A percentile compares a stretch with the other conserved stretches of the same genome.
These are phyloP conservation scores for Drosophila neocordata DNA, from an alignment of 1,140 invertebrate genomes.

Conservation along the genomic window DNA sequence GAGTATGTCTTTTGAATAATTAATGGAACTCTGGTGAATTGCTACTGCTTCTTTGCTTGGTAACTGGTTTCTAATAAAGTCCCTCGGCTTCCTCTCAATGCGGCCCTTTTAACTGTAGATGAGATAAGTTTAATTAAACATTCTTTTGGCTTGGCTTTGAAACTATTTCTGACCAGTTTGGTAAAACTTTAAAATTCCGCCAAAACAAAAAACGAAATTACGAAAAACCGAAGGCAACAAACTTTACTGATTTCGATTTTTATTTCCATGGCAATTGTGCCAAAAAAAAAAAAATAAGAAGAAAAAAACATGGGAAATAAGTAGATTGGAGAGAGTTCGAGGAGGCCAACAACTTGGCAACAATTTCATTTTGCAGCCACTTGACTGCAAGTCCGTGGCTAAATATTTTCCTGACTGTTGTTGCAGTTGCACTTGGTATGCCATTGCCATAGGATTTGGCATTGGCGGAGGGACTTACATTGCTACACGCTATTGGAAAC, in stretches of 20 bases:
- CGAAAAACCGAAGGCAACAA: conserved; percentile 39
- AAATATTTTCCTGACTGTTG: conserved; percentile 22
- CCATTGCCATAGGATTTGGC: conserved; percentile 37
- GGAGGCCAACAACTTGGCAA: conserved; percentile 59
- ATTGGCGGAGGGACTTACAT: conserved; percentile 29
- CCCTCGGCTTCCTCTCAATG: conserved; percentile 7
- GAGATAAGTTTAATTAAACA: conserved; percentile 77
- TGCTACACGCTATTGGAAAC: conserved; percentile 12
- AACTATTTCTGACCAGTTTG: conserved; percentile 22
- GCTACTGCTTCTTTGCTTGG: background rate
- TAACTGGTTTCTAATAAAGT: conserved; percentile 64
- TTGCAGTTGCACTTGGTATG: conserved; percentile 52
- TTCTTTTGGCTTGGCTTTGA: conserved; percentile 13
- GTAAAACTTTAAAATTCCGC: conserved; percentile 56
- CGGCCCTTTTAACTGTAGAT: conserved; percentile 41
- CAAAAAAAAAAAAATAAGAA: conserved; percentile 35
- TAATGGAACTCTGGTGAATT: conserved; percentile 52
- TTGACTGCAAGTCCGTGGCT: conserved; percentile 42
- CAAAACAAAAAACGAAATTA: conserved; percentile 4
- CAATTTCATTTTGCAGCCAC: conserved; percentile 64
- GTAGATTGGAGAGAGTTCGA: conserved; percentile 24
- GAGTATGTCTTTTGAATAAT: conserved; percentile 57
- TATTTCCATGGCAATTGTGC: conserved; percentile 46
- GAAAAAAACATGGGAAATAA: background rate
- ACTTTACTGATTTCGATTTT: conserved; percentile 76